A percentile compares a stretch with the other conserved stretches of the same genome.
Conservation (phyloP, 2,113 vertebrate species). For the Microcebus griseorufus region DNA sequence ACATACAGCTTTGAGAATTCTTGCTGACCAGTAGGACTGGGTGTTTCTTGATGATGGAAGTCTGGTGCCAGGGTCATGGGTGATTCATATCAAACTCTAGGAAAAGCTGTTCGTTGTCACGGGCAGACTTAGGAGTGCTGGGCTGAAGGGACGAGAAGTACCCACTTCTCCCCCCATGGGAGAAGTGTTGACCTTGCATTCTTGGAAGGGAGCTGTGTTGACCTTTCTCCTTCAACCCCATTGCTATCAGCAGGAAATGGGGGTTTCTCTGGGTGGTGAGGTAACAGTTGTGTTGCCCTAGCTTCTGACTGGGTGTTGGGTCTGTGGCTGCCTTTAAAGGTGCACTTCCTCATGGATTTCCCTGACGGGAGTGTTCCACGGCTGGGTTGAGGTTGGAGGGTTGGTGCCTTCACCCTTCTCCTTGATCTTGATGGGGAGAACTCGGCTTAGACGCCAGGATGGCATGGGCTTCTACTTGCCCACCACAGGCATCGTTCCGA, state of each 20-base stretch:
- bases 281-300: neutral
- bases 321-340: too few relatives aligned
- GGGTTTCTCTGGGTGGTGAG: neutral
- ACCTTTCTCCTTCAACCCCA: neutral
- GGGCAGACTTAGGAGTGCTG: too few relatives aligned
- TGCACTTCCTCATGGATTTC: accelerated
- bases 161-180: neutral
- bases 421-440: neutral
- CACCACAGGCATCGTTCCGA: too few relatives aligned
- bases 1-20: too few relatives aligned
- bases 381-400: neutral
- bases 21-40: too few relatives aligned
- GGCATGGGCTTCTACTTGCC: too few relatives aligned
- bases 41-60: too few relatives aligned
- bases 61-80: too few relatives aligned
- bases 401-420: neutral
- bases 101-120: too few relatives aligned
- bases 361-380: accelerated
- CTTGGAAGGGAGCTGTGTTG: neutral
- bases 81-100: too few relatives aligned
- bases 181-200: neutral
- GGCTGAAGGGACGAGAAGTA: neutral
- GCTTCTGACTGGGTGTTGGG: neutral
- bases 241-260: neutral
- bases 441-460: neutral